Evolutionary conservation across 2,888 invertebrate species (phyloP), one percentile per base, ranked within the genome.

Genomic region (Venustoraphidia nigricollis): DNA sequence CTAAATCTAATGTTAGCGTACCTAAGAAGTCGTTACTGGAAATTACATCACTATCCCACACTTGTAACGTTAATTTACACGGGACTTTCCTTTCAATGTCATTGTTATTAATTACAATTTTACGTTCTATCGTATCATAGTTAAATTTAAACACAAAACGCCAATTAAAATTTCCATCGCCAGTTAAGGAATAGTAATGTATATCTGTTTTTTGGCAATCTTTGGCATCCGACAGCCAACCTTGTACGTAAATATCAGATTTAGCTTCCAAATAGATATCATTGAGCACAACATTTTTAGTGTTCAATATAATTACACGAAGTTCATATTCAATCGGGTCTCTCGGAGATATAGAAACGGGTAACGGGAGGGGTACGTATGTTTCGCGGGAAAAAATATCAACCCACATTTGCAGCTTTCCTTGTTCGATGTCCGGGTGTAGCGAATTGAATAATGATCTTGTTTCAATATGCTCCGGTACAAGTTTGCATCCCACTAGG

Each of bases 391-490:
- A 81, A 60, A 87, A 91, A 62, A 94, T 79, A 62, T 94, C 93
- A 10, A 94, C 69, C 91, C 92, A 94, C 71, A 94, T 71, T 63
- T 91, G 88, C 45, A 94, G 62, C 69, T 88, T 89, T 4, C 94
- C 93, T 69, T 86, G 81, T 57, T 79, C 78, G 27, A 86, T 72
- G 35, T 83, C 86, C 0, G 86, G 85, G 59, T 79, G 79, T 35
- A 79, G 72, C 1, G 78, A 74, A 57, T 83, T 77, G 60, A 76
- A 85, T 10, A 96, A 71, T 0, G 84, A 75, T 47, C 95, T 74
- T 0, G 87, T 86, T 66, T 96, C 95, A 8, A 96, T 83, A 64
- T 96, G 93, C 62, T 96, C 93, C 0, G 90, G 90, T 0, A 95
- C 88, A 37, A 95, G 65, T 46, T 71, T 67, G 55, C 78, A 81